Evolutionary conservation across 2,797 vertebrate genomes (phyloP), one percentile per base, ranked within the genome.

Genomic region (Enteromius afrohamiltoni): DNA sequence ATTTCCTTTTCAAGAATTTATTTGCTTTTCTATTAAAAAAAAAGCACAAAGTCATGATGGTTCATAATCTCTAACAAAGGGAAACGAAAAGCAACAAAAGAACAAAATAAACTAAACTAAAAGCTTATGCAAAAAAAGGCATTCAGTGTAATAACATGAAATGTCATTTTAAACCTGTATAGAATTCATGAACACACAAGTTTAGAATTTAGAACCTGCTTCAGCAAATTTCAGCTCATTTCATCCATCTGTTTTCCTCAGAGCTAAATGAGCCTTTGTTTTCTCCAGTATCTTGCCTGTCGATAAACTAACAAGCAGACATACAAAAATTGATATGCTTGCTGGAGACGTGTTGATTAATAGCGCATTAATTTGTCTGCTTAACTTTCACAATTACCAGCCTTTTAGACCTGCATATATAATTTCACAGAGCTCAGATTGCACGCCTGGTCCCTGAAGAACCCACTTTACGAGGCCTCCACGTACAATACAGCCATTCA

Each of bases 351-450:
- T n/a, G 84, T 81, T 89, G 85, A 88, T 89, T 88, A 87, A 82
- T 83, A 86, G 85, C 67, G n/a, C 55, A 69, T 86, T 89, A 51
- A 77, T 85, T 81, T 68, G 64, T 76, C 87, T 79, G 76, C 85
- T 89, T 86, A 88, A 89, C 87, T 88, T 88, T 89, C 85, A 86
- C 85, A 83, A 88, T 88, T 89, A 90, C 86, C 78, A 74, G 86
- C 79, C 84, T 87, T 90, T 91, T 86, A 89, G 77, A 78, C 67
- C 75, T 55, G 85, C 82, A 86, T 90, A 90, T 89, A 90, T 91
- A 85, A 89, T 85, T 89, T 84, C 88, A 85, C 31, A 42, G 62
- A 69, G 79, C 85, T 76, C 75, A 82, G 84, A 75, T 87, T 80
- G 75, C 74, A 77, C 37, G 78, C 60, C 67, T 79, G 80, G 68